phyloP scores from a whole-genome alignment of 1,140 invertebrate genomes.

The Portunus trituberculatus region DNA sequence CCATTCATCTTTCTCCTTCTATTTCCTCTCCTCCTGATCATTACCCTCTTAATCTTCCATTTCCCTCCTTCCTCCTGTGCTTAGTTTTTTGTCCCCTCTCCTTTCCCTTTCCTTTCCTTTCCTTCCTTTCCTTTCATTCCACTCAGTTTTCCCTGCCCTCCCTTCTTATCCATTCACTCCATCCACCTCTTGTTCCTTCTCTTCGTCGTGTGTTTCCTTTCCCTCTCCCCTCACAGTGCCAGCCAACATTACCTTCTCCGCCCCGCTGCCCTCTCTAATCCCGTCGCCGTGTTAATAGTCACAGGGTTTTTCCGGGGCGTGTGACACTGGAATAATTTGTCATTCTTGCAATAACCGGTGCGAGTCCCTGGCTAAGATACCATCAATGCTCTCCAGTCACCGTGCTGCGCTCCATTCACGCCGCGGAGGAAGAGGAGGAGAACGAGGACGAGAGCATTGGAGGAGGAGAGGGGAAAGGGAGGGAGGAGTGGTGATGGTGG shows the following conservation, averaged over 20 bases:
- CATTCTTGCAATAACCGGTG: conserved; percentile 21
- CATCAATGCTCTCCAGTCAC: conserved; percentile 18
- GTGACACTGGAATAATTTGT: conserved; percentile 1
- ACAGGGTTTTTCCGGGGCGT: background rate
- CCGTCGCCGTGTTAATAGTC: background rate
- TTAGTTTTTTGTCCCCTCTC: background rate
- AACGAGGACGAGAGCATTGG: background rate
- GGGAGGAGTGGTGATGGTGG: background rate
- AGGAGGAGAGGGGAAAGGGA: background rate
- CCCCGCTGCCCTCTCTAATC: background rate
- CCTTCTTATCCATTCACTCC: background rate
- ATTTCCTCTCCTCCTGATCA: conserved; percentile 1
- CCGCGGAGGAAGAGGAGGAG: background rate
- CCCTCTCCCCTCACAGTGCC: background rate
- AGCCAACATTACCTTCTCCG: background rate
- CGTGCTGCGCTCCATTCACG: background rate
- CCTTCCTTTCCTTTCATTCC: background rate
- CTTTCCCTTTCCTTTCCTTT: background rate
- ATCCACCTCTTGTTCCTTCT: background rate
- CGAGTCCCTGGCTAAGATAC: background rate
- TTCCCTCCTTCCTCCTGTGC: background rate
- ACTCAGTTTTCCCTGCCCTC: background rate
- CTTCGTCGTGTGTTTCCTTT: background rate
- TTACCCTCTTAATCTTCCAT: background rate
- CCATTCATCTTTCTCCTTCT: background rate